phyloP scores from a whole-genome alignment of 2,888 invertebrate species.

The Nesidiocoris tenuis region DNA sequence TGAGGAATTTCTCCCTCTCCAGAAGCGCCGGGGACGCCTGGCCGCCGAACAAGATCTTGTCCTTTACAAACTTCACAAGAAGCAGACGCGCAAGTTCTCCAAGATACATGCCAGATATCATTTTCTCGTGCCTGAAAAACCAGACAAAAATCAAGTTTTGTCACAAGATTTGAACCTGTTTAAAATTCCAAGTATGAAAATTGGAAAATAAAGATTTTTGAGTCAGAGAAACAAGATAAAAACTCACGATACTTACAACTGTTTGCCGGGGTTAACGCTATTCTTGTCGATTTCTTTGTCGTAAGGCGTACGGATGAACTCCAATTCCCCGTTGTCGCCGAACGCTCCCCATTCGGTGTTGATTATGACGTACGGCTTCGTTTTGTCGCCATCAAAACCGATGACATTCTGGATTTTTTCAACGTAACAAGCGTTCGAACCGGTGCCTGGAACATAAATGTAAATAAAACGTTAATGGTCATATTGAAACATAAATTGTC shows the following conservation, averaged over 20 bases:
- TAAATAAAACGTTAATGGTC: no score
- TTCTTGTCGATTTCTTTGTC: conserved; percentile 69
- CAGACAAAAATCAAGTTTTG: no score
- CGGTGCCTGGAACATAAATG: conserved; percentile 63
- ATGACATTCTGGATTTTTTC: conserved; percentile 69
- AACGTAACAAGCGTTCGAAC: conserved; percentile 78
- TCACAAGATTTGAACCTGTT: not conserved
- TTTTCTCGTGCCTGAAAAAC: conserved; percentile 67
- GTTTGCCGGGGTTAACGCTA: conserved; percentile 47
- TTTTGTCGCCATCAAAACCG: conserved; percentile 65
- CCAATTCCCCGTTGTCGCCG: conserved; percentile 76
- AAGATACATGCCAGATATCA: conserved; percentile 76
- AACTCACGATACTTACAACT: conserved; percentile 46
- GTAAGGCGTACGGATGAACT: conserved; percentile 72
- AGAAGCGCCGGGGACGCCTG: conserved; percentile 54
- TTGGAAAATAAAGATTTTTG: not conserved
- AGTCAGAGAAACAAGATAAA: no score
- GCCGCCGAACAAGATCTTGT: conserved; percentile 61
- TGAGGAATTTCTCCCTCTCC: conserved; percentile 58
- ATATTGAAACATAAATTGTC: no score
- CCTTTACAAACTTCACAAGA: conserved; percentile 62
- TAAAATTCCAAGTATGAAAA: no score
- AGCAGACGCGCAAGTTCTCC: conserved; percentile 70
- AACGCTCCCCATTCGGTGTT: conserved; percentile 86
- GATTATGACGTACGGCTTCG: conserved; percentile 58